Conservation (phyloP, 2,888 invertebrate genomes). For the Pseudeuparius sepicola region DNA sequence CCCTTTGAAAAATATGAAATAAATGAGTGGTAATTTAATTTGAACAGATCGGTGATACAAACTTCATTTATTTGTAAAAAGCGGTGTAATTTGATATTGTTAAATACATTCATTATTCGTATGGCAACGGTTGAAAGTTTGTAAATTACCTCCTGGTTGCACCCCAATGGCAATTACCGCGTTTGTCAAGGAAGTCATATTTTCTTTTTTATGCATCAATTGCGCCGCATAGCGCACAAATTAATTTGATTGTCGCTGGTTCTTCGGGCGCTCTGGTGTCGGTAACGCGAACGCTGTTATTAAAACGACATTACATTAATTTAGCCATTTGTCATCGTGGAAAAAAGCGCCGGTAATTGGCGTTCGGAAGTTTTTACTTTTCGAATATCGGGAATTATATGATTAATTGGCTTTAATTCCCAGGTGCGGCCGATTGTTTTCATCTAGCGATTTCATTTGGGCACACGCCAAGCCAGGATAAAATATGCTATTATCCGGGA, state of each 20-base stretch:
- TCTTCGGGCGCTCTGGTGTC: no score
- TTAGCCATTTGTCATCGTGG: conserved; percentile 33
- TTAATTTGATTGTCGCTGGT: conserved; percentile 31
- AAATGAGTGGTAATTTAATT: no score
- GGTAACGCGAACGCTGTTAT: no score
- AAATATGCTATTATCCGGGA: no score
- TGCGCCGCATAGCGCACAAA: conserved; percentile 22
- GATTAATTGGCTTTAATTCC: conserved; percentile 27
- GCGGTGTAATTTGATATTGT: no score
- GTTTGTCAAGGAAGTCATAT: conserved; percentile 22
- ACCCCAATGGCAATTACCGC: no score
- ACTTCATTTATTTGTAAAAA: no score
- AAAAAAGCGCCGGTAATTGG: conserved; percentile 20
- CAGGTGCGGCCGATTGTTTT: conserved; percentile 23
- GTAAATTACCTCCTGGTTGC: no score
- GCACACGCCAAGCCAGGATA: conserved; percentile 17
- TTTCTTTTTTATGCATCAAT: conserved; percentile 22
- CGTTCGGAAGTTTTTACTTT: conserved; percentile 19
- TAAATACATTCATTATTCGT: no score
- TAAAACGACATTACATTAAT: conserved; percentile 34
- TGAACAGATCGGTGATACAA: no score
- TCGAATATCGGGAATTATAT: conserved; percentile 23
- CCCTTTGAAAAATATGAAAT: no score
- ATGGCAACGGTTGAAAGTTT: no score
- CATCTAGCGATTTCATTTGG: conserved; percentile 22